Evolutionary conservation across 2,888 invertebrate genomes (phyloP).

Genomic region (Thereva unica): DNA sequence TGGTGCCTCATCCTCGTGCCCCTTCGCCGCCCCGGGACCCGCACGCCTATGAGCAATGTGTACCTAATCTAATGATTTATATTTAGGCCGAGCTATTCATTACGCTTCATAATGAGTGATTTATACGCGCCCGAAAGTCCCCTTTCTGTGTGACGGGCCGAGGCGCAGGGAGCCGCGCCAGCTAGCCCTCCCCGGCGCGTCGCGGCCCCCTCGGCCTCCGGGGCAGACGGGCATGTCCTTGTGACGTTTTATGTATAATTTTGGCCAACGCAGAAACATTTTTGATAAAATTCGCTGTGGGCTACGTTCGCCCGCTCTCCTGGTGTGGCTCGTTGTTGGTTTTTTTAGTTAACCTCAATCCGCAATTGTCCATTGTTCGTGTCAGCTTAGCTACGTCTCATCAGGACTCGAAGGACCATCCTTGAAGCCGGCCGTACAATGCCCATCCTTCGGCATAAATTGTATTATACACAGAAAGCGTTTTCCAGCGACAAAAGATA

Average conservation of each 20-base stretch:
- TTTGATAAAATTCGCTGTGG: constrained; percentile 19
- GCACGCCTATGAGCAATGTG: constrained; percentile 40
- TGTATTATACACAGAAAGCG: constrained; percentile 2
- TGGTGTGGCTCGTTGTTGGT: not conserved
- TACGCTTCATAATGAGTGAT: constrained; percentile 60
- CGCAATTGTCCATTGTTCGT: constrained; percentile 25
- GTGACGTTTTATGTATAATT: constrained; percentile 23
- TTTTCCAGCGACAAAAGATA: constrained; percentile 4
- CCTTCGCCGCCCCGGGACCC: constrained; percentile 12
- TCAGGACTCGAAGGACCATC: too few relatives aligned
- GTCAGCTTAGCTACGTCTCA: not conserved
- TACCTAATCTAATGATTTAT: constrained; percentile 59
- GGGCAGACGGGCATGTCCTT: constrained; percentile 18
- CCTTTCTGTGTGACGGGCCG: constrained; percentile 40
- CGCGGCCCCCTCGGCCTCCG: constrained; percentile 38
- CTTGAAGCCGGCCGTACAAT: too few relatives aligned
- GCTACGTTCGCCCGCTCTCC: not conserved
- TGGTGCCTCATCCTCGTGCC: not conserved
- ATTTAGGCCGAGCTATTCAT: constrained; percentile 60
- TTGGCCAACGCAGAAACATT: constrained; percentile 5
- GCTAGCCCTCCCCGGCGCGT: constrained; percentile 40
- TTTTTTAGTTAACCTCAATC: constrained; percentile 19
- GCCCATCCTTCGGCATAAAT: too few relatives aligned
- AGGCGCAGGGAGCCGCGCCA: constrained; percentile 43
- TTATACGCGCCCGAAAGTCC: constrained; percentile 52